phyloP scores from a whole-genome alignment of 2,888 invertebrate species.

The Himalopsyche tibetana region DNA sequence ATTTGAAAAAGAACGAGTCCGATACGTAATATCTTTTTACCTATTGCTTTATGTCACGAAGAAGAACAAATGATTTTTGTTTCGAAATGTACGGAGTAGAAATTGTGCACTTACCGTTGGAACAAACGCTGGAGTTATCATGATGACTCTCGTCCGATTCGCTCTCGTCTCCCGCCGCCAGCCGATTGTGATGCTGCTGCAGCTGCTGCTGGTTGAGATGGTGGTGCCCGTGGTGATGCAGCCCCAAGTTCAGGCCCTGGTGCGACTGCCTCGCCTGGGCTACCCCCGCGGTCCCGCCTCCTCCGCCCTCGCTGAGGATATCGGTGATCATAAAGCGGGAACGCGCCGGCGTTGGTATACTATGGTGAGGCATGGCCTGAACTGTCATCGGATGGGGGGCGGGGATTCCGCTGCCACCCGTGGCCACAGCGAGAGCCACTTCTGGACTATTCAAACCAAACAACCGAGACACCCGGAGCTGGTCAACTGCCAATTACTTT shows the following conservation, averaged over 20 bases:
- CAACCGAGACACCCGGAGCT: no score
- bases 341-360: constrained; percentile 85
- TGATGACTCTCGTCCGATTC: constrained; percentile 71
- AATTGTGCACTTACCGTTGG: constrained; percentile 73
- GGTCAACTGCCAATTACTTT: no score
- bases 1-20: no score
- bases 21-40: no score
- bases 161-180: constrained; percentile 62
- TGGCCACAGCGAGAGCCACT: constrained; percentile 66
- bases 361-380: constrained; percentile 78
- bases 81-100: no score
- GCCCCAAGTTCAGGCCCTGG: constrained; percentile 74
- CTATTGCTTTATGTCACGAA: no score
- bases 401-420: constrained; percentile 67
- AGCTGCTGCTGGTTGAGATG: constrained; percentile 68
- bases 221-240: constrained; percentile 73
- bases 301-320: constrained; percentile 82
- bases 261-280: constrained; percentile 72
- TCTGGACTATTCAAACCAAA: constrained; percentile 30
- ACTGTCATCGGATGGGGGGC: constrained; percentile 67
- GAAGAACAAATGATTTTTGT: no score
- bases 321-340: constrained; percentile 94
- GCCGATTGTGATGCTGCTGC: constrained; percentile 68
- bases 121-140: constrained; percentile 76
- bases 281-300: constrained; percentile 74